A percentile compares a stretch with the other conserved stretches of the same genome.
Evolutionary conservation across 2,113 vertebrate species (phyloP).

Genomic region (Tragelaphus strepsiceros): DNA sequence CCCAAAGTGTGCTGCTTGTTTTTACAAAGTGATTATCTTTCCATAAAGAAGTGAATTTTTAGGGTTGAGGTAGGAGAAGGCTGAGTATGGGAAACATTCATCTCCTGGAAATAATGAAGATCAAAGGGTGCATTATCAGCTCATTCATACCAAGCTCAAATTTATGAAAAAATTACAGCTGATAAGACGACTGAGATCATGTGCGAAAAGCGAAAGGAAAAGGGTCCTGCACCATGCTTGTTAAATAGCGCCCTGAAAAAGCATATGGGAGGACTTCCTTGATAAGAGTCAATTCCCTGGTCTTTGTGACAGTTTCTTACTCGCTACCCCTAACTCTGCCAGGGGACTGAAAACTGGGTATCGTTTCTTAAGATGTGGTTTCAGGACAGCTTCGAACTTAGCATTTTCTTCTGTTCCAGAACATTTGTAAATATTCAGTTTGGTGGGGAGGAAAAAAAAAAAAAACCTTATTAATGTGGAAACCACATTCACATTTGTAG

Average conservation of each 20-base stretch:
- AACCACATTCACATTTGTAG: background rate
- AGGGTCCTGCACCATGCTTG: background rate
- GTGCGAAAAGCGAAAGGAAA: background rate
- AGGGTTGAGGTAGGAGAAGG: background rate
- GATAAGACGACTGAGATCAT: background rate
- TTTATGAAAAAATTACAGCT: background rate
- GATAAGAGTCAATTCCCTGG: background rate
- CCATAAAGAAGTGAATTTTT: background rate
- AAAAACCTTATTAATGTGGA: background rate
- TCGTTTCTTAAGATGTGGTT: background rate
- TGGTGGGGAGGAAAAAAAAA: background rate
- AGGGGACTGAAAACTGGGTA: background rate
- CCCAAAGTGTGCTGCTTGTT: background rate
- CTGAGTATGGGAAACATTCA: background rate
- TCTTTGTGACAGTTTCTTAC: background rate
- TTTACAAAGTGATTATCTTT: background rate
- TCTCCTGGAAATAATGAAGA: background rate
- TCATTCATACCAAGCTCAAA: background rate
- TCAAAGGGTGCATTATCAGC: background rate
- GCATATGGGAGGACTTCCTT: background rate
- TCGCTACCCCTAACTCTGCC: background rate
- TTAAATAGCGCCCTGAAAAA: background rate
- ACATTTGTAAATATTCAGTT: background rate
- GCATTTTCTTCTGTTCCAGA: background rate
- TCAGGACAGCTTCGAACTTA: background rate